Evolutionary conservation across 2,888 invertebrate species (phyloP).

Genomic region (Cacoxenus indagator): DNA sequence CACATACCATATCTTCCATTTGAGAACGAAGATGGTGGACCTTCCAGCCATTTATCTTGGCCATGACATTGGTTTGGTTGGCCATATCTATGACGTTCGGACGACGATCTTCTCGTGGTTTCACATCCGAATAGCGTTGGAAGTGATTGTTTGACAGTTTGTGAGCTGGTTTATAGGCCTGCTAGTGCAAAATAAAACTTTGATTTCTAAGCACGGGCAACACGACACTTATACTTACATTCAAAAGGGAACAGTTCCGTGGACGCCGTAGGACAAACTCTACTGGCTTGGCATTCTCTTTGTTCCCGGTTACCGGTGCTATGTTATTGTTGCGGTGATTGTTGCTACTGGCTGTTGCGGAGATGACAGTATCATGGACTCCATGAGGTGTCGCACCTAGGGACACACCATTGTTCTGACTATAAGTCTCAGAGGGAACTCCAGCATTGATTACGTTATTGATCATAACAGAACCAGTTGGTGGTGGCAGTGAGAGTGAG

Average conservation of each 20-base stretch:
- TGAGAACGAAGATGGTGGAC: constrained; percentile 91
- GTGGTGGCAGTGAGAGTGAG: constrained; percentile 62
- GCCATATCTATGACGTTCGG: constrained; percentile 90
- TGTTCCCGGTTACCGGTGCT: constrained; percentile 55
- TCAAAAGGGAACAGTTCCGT: constrained; percentile 65
- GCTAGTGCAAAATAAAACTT: constrained; percentile 57
- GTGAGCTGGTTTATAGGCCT: constrained; percentile 79
- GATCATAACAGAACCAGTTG: constrained; percentile 42
- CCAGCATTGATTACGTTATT: constrained; percentile 35
- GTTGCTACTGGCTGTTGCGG: constrained; percentile 38
- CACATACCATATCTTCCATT: constrained; percentile 88
- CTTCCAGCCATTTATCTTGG: constrained; percentile 95
- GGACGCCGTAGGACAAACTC: constrained; percentile 69
- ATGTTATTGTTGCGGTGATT: constrained; percentile 47
- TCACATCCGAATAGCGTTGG: constrained; percentile 84
- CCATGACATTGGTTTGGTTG: constrained; percentile 86
- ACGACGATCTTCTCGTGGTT: constrained; percentile 87
- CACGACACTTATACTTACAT: constrained; percentile 57
- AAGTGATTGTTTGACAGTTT: constrained; percentile 84
- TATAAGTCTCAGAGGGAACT: constrained; percentile 24
- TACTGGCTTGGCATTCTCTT: constrained; percentile 69
- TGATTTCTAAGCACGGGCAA: not conserved
- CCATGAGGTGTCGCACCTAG: constrained; percentile 34
- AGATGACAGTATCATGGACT: constrained; percentile 8
- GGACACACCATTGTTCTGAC: constrained; percentile 47